These are phyloP conservation scores for Diachrysia chrysitis DNA, from an alignment of 2,888 invertebrate species.

Conservation along the genomic window DNA sequence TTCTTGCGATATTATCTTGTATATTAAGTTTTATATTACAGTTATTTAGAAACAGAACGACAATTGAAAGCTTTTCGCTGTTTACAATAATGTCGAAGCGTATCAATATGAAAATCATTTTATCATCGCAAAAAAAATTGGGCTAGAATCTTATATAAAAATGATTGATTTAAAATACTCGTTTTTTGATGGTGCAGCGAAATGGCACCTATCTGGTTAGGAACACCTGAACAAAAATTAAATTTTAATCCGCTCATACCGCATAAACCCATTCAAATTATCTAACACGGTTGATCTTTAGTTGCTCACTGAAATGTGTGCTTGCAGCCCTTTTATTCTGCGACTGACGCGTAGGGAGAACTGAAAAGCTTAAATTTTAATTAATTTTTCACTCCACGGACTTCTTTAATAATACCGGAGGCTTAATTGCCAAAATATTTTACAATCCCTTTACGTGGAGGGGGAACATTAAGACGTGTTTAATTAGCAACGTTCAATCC, in stretches of 20 bases:
- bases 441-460: constrained; percentile 75
- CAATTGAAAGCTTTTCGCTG: neutral
- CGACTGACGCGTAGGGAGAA: constrained; percentile 75
- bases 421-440: constrained; percentile 84
- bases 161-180: too few species aligned
- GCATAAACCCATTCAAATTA: constrained; percentile 83
- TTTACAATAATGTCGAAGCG: too few species aligned
- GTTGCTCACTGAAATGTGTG: constrained; percentile 85
- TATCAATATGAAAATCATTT: too few species aligned
- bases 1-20: constrained; percentile 19
- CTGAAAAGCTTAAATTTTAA: constrained; percentile 85
- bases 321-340: constrained; percentile 77
- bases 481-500: constrained; percentile 76
- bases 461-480: constrained; percentile 73
- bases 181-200: constrained; percentile 24
- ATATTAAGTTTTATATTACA: constrained; percentile 23
- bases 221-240: constrained; percentile 62
- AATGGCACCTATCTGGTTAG: constrained; percentile 14
- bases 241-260: constrained; percentile 69
- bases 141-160: too few species aligned
- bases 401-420: constrained; percentile 79
- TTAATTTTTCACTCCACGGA: constrained; percentile 86
- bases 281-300: constrained; percentile 84
- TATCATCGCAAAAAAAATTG: too few species aligned
- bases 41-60: neutral